These are phyloP conservation scores for Stratiomys singularior DNA, from an alignment of 2,888 invertebrate species.

Conservation along the genomic window DNA sequence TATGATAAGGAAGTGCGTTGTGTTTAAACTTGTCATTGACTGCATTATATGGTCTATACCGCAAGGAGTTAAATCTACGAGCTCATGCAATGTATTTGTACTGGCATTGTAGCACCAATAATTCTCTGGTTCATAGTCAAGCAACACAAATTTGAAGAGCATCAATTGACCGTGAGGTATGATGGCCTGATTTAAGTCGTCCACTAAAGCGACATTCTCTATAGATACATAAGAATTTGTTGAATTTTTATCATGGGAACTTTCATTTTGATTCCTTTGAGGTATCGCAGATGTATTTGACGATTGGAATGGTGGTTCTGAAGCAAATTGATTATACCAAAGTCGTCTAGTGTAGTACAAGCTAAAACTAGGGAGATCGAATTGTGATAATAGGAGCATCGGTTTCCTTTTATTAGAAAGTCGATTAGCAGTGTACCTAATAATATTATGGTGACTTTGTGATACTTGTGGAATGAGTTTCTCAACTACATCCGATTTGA, in stretches of 20 bases:
- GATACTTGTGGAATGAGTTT: constrained; percentile 20
- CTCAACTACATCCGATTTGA: constrained; percentile 26
- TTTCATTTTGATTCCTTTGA: too few species aligned
- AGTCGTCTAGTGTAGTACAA: too few species aligned
- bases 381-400: too few species aligned
- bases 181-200: background rate
- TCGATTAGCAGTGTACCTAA: too few species aligned
- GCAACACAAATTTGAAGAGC: constrained; percentile 58
- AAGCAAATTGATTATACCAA: too few species aligned
- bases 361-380: too few species aligned
- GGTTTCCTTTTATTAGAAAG: too few species aligned
- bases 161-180: constrained; percentile 30
- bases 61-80: constrained; percentile 49
- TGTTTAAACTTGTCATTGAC: constrained; percentile 15
- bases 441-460: constrained; percentile 14
- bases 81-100: constrained; percentile 47
- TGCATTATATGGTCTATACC: background rate
- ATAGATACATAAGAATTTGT: background rate
- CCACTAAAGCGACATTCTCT: background rate
- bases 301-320: too few species aligned
- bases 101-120: constrained; percentile 64
- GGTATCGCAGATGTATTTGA: too few species aligned
- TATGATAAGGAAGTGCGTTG: constrained; percentile 29
- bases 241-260: too few species aligned
- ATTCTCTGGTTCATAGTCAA: constrained; percentile 62